Conservation (phyloP, 2,888 invertebrate species). For the Hydropsyche betteni region DNA sequence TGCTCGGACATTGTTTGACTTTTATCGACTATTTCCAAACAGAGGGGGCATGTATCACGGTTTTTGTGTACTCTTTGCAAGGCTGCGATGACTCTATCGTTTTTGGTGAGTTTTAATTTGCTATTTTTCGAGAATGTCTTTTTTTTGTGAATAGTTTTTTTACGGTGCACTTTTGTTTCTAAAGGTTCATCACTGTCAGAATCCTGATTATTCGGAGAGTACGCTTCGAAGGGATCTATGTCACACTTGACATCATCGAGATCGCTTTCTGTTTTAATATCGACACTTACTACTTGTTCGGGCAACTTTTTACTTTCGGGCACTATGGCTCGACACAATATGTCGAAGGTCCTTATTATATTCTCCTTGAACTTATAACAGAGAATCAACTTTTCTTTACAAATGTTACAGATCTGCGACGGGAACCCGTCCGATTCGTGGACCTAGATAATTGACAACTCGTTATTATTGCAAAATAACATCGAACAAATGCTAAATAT, state of each 20-base stretch:
- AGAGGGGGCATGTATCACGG: conserved; percentile 48
- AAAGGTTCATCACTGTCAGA: not conserved
- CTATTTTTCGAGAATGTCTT: conserved; percentile 12
- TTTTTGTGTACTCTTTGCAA: conserved; percentile 47
- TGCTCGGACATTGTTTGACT: conserved; percentile 47
- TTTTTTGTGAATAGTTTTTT: not conserved
- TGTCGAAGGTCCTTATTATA: not conserved
- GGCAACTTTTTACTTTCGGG: conserved; percentile 43
- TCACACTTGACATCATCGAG: conserved; percentile 1
- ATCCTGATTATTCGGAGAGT: not conserved
- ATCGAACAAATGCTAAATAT: no score
- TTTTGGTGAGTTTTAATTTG: conserved; percentile 1
- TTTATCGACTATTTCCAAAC: conserved; percentile 44
- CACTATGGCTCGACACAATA: conserved; percentile 30
- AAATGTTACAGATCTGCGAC: not conserved
- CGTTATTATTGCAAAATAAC: no score
- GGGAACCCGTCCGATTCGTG: not conserved
- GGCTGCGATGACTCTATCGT: conserved; percentile 45
- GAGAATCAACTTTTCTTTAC: not conserved
- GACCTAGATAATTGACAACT: not conserved
- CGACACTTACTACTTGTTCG: conserved; percentile 36
- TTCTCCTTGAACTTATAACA: conserved; percentile 15
- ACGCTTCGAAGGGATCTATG: not conserved
- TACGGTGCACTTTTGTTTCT: conserved; percentile 36
- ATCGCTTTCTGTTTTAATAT: not conserved